A percentile compares a stretch with the other conserved stretches of the same genome.
phyloP scores from a whole-genome alignment of 2,888 invertebrate genomes.

The Drosophila austrosaltans region DNA sequence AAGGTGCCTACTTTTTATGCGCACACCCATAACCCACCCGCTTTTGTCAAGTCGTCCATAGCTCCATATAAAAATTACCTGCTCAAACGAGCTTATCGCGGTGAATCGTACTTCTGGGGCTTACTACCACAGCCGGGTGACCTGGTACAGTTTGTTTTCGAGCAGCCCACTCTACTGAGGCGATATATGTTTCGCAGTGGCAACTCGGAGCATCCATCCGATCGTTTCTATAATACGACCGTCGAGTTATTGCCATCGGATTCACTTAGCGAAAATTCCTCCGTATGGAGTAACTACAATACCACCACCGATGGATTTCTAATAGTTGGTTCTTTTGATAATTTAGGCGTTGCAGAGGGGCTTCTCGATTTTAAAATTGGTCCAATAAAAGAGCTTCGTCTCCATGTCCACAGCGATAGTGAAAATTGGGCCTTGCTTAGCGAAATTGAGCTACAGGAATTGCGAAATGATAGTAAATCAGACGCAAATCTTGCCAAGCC shows the following conservation, averaged over 20 bases:
- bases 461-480: conserved; percentile 83
- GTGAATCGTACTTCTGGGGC: conserved; percentile 96
- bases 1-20: conserved; percentile 91
- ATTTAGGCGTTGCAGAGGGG: conserved; percentile 92
- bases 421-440: conserved; percentile 96
- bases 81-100: conserved; percentile 91
- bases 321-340: conserved; percentile 90
- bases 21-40: conserved; percentile 89
- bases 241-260: conserved; percentile 90
- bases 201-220: conserved; percentile 94
- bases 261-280: conserved; percentile 82
- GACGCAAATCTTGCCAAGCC: conserved; percentile 65
- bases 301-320: conserved; percentile 88
- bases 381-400: conserved; percentile 88
- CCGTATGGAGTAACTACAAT: conserved; percentile 85
- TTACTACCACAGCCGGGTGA: conserved; percentile 92
- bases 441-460: conserved; percentile 86
- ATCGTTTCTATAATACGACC: conserved; percentile 93
- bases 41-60: conserved; percentile 88
- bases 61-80: conserved; percentile 92
- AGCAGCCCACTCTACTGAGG: conserved; percentile 85
- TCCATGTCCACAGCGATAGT: conserved; percentile 91
- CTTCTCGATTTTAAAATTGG: conserved; percentile 87
- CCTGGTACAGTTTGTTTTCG: conserved; percentile 91
- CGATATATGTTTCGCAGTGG: conserved; percentile 94